Conservation (phyloP, 2,113 vertebrate genomes). For the Vidua chalybeata region DNA sequence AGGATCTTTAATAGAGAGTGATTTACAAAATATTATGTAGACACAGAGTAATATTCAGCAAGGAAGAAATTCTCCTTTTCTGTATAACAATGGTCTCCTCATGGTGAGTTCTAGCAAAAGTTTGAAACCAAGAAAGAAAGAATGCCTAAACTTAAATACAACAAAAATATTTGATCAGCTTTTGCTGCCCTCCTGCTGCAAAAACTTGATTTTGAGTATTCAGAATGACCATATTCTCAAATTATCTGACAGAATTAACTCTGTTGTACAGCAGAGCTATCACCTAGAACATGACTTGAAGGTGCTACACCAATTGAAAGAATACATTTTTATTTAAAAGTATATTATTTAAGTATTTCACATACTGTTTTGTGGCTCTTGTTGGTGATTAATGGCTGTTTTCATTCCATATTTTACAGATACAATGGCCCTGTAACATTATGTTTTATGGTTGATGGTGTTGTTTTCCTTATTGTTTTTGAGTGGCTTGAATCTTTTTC, state of each 20-base stretch:
- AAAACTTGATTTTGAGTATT: not conserved
- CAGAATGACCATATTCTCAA: not conserved
- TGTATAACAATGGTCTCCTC: fast-evolving
- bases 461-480: not conserved
- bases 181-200: not conserved
- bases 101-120: not conserved
- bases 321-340: not conserved
- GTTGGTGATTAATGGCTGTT: not conserved
- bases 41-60: not conserved
- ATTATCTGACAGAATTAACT: not conserved
- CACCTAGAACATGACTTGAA: not conserved
- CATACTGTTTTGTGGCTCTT: not conserved
- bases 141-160: not conserved
- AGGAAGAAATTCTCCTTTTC: not conserved
- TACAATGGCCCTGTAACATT: not conserved
- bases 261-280: not conserved
- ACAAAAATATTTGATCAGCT: not conserved
- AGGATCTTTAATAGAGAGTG: not conserved
- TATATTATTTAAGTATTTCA: not conserved
- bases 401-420: not conserved
- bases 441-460: not conserved
- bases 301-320: not conserved
- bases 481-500: not conserved
- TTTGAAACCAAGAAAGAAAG: not conserved
- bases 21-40: not conserved